A percentile compares a stretch with the other conserved stretches of the same genome.
These are phyloP conservation scores for Tipula helvola DNA, from an alignment of 2,888 invertebrate species.

Conservation along the genomic window DNA sequence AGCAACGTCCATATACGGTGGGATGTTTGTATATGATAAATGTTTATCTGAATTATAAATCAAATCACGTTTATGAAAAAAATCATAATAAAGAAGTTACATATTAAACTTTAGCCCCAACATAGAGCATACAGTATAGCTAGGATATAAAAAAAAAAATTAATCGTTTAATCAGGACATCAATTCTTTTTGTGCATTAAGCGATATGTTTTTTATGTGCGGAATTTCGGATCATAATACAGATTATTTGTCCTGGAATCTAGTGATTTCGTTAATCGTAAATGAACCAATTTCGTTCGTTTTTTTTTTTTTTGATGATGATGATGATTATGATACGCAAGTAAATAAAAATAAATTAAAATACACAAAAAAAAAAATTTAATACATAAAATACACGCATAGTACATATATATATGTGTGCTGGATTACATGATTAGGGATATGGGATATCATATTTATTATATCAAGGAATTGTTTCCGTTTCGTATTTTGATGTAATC, in stretches of 20 bases:
- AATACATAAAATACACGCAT: not conserved
- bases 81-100: not conserved
- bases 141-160: not conserved
- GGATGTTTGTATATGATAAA: not conserved
- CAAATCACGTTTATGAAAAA: conserved; percentile 4
- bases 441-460: conserved; percentile 4
- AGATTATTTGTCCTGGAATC: not conserved
- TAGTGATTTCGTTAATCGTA: not conserved
- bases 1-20: not conserved
- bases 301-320: not conserved
- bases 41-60: conserved; percentile 6
- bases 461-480: not conserved
- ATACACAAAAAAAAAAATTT: not conserved
- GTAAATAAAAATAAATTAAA: conserved; percentile 4
- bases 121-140: not conserved
- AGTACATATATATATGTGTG: not conserved
- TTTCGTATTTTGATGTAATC: not conserved
- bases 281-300: not conserved
- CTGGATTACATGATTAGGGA: not conserved
- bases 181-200: conserved; percentile 9
- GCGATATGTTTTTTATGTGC: conserved; percentile 4
- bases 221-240: not conserved
- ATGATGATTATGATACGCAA: conserved; percentile 4
- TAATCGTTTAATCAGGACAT: conserved; percentile 8
- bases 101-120: not conserved